A percentile compares a stretch with the other conserved stretches of the same genome.
Evolutionary conservation across 2,113 vertebrate genomes (phyloP).

Genomic region (Oryzias celebensis): DNA sequence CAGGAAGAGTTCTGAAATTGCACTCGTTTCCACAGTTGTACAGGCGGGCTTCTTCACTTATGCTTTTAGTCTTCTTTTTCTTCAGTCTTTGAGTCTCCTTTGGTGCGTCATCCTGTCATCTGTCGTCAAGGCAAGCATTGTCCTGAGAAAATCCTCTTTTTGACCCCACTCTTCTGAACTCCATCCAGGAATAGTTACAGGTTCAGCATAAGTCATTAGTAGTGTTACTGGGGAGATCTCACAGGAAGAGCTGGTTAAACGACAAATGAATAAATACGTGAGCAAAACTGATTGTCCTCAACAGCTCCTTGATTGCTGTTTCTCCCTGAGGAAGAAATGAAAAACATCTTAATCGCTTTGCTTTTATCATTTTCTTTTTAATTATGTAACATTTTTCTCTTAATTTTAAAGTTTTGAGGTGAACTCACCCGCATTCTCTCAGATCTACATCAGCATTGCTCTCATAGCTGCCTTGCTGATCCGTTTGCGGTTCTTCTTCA

Average conservation of each 20-base stretch:
- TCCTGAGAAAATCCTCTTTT: slow-evolving; percentile 29
- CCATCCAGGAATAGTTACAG: slow-evolving; percentile 43
- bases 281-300: slow-evolving; percentile 39
- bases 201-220: slow-evolving; percentile 68
- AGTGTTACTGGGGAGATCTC: slow-evolving; percentile 68
- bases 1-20: slow-evolving; percentile 43
- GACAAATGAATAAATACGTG: slow-evolving; percentile 62
- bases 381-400: not conserved
- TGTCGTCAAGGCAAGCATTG: slow-evolving; percentile 11
- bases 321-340: slow-evolving; percentile 32
- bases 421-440: slow-evolving; percentile 46
- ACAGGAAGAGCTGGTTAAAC: slow-evolving; percentile 56
- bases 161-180: slow-evolving; percentile 17
- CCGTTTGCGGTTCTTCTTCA: slow-evolving; percentile 74
- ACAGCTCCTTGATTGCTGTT: slow-evolving; percentile 31
- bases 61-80: not conserved
- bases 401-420: not conserved
- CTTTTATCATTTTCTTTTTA: not conserved
- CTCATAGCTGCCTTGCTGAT: slow-evolving; percentile 82
- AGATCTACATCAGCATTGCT: slow-evolving; percentile 78
- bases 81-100: slow-evolving; percentile 18
- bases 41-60: slow-evolving; percentile 22
- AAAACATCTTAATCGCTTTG: not conserved
- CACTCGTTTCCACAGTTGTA: slow-evolving; percentile 51
- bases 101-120: slow-evolving; percentile 11